Evolutionary conservation across 2,113 vertebrate genomes (phyloP).

Genomic region (Morone chrysops): DNA sequence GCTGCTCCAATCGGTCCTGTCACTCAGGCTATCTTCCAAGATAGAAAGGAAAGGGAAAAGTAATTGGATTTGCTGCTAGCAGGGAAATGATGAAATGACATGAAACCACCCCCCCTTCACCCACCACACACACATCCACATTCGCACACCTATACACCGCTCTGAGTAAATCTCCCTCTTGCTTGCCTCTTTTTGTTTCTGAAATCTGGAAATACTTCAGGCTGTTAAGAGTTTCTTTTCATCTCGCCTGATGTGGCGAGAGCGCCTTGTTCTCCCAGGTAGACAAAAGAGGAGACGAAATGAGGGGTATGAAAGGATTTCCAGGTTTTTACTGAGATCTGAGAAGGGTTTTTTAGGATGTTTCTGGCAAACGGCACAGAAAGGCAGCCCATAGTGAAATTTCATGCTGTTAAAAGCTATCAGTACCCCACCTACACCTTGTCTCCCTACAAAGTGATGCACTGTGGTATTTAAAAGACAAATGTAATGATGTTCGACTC

Average conservation of each 20-base stretch:
- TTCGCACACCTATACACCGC: slow-evolving; percentile 56
- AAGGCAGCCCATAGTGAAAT: slow-evolving; percentile 17
- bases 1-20: slow-evolving; percentile 67
- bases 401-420: slow-evolving; percentile 31
- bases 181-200: slow-evolving; percentile 59
- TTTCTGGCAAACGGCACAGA: slow-evolving; percentile 50
- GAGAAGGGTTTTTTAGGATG: slow-evolving; percentile 36
- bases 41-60: slow-evolving; percentile 73
- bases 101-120: slow-evolving; percentile 59
- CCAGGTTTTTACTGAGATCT: slow-evolving; percentile 68
- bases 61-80: slow-evolving; percentile 80
- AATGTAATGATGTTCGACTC: slow-evolving; percentile 34
- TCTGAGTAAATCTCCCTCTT: slow-evolving; percentile 38
- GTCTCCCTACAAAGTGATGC: slow-evolving; percentile 17
- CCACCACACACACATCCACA: slow-evolving; percentile 26
- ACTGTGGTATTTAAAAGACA: slow-evolving; percentile 24
- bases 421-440: slow-evolving; percentile 14
- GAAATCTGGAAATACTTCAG: slow-evolving; percentile 71
- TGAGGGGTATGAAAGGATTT: slow-evolving; percentile 73
- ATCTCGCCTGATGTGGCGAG: slow-evolving; percentile 64
- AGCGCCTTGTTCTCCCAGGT: slow-evolving; percentile 72
- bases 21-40: slow-evolving; percentile 78
- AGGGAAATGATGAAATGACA: slow-evolving; percentile 82
- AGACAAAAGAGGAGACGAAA: slow-evolving; percentile 70
- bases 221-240: slow-evolving; percentile 68